Evolutionary conservation across 2,797 vertebrate genomes (phyloP), one percentile per base, ranked within the genome.

Genomic region (Ptychobarbus kaznakovi): DNA sequence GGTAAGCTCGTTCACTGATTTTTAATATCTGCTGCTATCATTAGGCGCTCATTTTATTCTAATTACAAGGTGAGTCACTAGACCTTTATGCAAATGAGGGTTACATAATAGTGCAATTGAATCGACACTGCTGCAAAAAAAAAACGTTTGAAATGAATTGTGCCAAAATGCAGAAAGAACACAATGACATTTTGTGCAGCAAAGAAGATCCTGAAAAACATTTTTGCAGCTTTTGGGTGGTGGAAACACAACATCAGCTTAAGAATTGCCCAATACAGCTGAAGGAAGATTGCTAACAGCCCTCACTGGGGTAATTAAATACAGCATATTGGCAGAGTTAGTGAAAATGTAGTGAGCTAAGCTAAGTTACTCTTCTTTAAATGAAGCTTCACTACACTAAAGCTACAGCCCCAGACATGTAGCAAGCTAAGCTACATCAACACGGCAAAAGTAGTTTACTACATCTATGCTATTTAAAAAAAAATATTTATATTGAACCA

Each of bases 91-190:
- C 84, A 82, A 87, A 63, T 6, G 6, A 78, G 51, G 20, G 38
- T 80, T 85, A 78, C 74, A 56, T 85, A 84, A 89, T n/a, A 7
- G 16, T 73, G 12, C 40, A 61, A 61, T 42, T 38, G 51, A 81
- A 3, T 32, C 32, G 32, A 56, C n/a, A 28, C 2, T 56, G 8
- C 42, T 53, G 66, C 70, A n/a, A 70, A 61, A 32, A n/a, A n/a
- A 28, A 40, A 66, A 65, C 70, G 53, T 51, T n/a, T 38, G 22
- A 77, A 68, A 87, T n/a, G 16, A 66, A 28, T 49, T 58, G 68
- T 44, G 80, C 16, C 22, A 40, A 32, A 10, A 70, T 35, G 38
- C 22, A 81, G 40, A 32, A 18, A 77, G 20, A 81, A n/a, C 49
- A 58, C 25, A 80, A 28, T 13, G 44, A 80, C 42, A 32, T 63